Conservation (phyloP, 2,797 vertebrate species). For the Neosalanx taihuensis region DNA sequence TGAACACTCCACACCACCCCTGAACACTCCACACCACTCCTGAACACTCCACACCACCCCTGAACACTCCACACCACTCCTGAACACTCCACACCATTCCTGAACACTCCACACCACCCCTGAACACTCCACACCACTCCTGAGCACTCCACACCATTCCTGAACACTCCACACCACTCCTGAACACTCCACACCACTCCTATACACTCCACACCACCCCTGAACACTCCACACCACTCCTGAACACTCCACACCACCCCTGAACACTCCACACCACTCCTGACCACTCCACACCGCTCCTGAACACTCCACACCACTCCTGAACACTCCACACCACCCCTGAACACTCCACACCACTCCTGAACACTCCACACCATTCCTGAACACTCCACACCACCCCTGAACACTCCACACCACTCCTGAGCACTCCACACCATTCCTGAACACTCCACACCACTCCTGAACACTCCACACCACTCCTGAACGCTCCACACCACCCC, state of each 20-base stretch:
- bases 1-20: background rate
- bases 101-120: background rate
- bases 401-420: too few relatives aligned
- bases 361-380: too few relatives aligned
- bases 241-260: background rate
- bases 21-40: background rate
- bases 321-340: background rate
- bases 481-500: too few relatives aligned
- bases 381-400: too few relatives aligned
- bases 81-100: background rate
- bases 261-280: background rate
- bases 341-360: slow-evolving; percentile 57
- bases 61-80: background rate
- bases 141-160: background rate
- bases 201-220: background rate
- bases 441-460: slow-evolving; percentile 59
- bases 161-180: background rate
- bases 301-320: background rate
- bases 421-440: too few relatives aligned
- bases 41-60: background rate
- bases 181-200: background rate
- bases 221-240: background rate
- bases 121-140: slow-evolving; percentile 57
- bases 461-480: too few relatives aligned
- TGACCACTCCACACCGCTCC: background rate